Percentiles rank a stretch among this genome's conserved stretches.
phyloP scores from a whole-genome alignment of 64 coral and sea anemone genomes.

The Porites lutea region DNA sequence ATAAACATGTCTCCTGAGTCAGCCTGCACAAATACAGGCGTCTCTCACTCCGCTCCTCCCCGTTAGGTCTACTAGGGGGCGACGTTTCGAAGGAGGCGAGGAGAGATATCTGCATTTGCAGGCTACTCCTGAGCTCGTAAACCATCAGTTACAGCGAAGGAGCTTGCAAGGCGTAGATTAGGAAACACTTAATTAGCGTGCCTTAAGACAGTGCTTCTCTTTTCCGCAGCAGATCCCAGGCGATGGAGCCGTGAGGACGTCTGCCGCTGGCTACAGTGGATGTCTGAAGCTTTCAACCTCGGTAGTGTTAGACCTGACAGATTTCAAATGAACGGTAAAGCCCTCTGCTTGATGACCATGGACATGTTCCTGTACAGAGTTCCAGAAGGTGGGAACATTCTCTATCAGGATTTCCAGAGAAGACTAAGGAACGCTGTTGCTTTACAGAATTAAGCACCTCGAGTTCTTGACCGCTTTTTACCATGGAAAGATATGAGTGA shows the following conservation, averaged over 20 bases:
- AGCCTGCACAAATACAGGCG: too few relatives aligned
- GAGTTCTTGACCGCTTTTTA: not conserved
- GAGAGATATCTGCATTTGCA: too few relatives aligned
- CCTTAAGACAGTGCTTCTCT: not conserved
- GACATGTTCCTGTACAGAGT: constrained; percentile 97
- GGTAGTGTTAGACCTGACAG: constrained; percentile 79
- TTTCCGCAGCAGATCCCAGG: constrained; percentile 80
- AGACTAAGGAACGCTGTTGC: constrained; percentile 81
- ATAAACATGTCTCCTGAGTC: too few relatives aligned
- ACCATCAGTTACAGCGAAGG: too few relatives aligned
- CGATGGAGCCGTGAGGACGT: constrained; percentile 89
- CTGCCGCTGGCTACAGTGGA: constrained; percentile 79
- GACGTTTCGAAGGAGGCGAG: too few relatives aligned
- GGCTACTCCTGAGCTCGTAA: too few relatives aligned
- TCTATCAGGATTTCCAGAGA: constrained; percentile 95
- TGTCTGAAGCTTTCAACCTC: constrained; percentile 79
- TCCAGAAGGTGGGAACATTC: constrained; percentile 86
- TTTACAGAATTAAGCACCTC: constrained; percentile 8
- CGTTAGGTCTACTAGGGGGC: too few relatives aligned
- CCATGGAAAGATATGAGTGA: not conserved
- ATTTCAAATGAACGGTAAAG: constrained; percentile 99
- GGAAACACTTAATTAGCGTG: too few relatives aligned
- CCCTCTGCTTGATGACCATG: constrained; percentile 90
- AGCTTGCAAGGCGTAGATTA: too few relatives aligned
- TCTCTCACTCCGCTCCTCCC: too few relatives aligned